Base-by-base conservation (phyloP, 1,140 invertebrate species). In the Sarcophaga bullata region DNA sequence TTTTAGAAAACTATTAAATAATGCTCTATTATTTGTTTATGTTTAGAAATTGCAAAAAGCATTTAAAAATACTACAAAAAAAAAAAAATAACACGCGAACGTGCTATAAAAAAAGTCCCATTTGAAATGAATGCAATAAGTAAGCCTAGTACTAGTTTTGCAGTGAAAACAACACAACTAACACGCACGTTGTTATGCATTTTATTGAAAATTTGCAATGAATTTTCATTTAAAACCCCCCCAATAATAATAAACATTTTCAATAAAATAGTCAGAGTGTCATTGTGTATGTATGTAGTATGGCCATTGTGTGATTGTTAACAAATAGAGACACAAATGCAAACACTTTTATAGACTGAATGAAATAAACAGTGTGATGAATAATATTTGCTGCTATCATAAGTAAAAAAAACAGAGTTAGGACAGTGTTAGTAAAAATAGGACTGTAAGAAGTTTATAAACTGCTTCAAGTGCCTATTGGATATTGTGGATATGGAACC, bases 171-270 rank as follows among this genome's bases (percentile, higher is more conserved):
- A 58, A 37, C 25, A 37, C 25, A 37, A 58, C 54, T 58, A n/a
- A 58, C 15, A 15, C 15, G n/a, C 15, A 58, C 54, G 15, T 58
- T 58, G 54, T 58, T 58, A n/a, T 58, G 54, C 13, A 13, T 58
- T 58, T 58, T 58, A 58, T 58, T 58, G 11, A 58, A 15, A 58
- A 58, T 58, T 58, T 58, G 13, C 54, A 13, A 58, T 58, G 54
- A 58, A 58, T 58, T 58, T 58, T 58, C 54, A 58, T 58, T 58
- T 13, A 58, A 58, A 58, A 58, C 15, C 54, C 54, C 15, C 54
- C 54, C 11, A 58, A 58, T 58, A 58, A 58, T 58, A 58, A 58
- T n/a, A 58, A 58, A 58, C 54, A 58, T 58, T 58, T 58, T 15
- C 15, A n/a, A 58, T 58, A n/a, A 58, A 58, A 37, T 37, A 58